Base-by-base conservation (phyloP, 2,888 invertebrate genomes). In the Drosophila limbata region DNA sequence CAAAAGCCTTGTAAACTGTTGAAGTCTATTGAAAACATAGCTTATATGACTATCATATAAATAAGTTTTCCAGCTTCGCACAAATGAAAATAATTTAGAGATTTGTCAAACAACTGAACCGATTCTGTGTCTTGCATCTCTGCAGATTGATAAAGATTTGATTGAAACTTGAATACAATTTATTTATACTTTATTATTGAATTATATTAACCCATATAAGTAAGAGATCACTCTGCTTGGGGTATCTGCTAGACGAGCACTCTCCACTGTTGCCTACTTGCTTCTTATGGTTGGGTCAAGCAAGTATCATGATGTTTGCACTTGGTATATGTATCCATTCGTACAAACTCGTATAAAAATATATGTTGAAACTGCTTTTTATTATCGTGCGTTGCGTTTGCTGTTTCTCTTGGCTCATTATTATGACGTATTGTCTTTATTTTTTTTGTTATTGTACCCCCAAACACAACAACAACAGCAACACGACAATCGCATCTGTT, bases 351-450 rank as follows among this genome's bases (percentile, higher is more conserved):
- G 8, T 70, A 65, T 64, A 37, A 33, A 55, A 40, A 25, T 57
- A 47, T 67, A 75, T 84, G 79, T 70, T 73, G 56, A 69, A 81
- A 71, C 63, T 53, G 67, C 68, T 79, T 73, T 78, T 77, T 80
- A 71, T 79, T 77, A 65, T 63, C 68, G 62, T 55, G 57, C 53
- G 19, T 56, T 73, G 59, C 53, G 53, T 77, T 79, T 71, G 73
- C 77, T 53, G 61, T 63, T 79, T 67, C 42, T 72, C 73, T 83
- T 55, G 81, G 75, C 77, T 73, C 81, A 76, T 81, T 85, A 83
- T 83, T 73, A 76, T 86, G 81, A 84, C 81, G 82, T 83, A 83
- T 83, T 78, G 68, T 69, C 68, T 80, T 82, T 17, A 39, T 50
- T 17, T 45, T 42, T 31, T 19, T 44, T 64, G 9, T 79, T 79